Percentiles rank a stretch among this genome's conserved stretches.
phyloP scores from a whole-genome alignment of 2,888 invertebrate species.

The Spilosoma lubricipeda region DNA sequence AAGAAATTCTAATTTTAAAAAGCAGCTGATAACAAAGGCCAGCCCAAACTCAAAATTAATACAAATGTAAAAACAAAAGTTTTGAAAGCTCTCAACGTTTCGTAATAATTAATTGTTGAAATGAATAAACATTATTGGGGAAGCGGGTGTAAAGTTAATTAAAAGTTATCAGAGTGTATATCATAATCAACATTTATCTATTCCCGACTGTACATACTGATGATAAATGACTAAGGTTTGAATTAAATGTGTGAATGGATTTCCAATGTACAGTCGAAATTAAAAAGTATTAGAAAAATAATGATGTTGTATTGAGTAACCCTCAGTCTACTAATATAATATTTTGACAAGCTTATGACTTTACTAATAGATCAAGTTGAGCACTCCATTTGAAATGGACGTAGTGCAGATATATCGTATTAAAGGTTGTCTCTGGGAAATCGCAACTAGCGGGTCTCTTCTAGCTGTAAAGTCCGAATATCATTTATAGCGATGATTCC shows the following conservation, averaged over 20 bases:
- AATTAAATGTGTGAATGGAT: slow-evolving; percentile 29
- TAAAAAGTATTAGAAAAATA: slow-evolving; percentile 11
- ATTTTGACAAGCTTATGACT: not conserved
- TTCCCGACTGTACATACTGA: slow-evolving; percentile 23
- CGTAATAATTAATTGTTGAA: slow-evolving; percentile 53
- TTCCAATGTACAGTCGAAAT: slow-evolving; percentile 22
- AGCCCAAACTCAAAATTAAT: slow-evolving; percentile 34
- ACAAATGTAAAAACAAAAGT: slow-evolving; percentile 42
- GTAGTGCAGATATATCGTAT: not conserved
- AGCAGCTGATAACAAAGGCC: slow-evolving; percentile 12
- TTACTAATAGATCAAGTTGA: not conserved
- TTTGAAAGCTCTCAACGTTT: slow-evolving; percentile 46
- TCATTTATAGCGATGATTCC: too few relatives aligned
- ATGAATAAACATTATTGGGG: slow-evolving; percentile 50
- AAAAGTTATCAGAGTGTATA: slow-evolving; percentile 49
- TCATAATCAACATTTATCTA: slow-evolving; percentile 48
- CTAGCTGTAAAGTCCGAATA: too few relatives aligned
- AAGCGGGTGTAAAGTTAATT: slow-evolving; percentile 54
- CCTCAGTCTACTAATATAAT: not conserved
- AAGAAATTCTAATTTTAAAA: slow-evolving; percentile 13
- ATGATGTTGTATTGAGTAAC: not conserved
- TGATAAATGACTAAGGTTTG: slow-evolving; percentile 34
- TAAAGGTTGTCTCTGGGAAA: not conserved
- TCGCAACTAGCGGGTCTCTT: not conserved
- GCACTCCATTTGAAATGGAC: not conserved